These are phyloP conservation scores for Poicephalus gulielmi DNA, from an alignment of 2,113 vertebrate species.

Conservation along the genomic window DNA sequence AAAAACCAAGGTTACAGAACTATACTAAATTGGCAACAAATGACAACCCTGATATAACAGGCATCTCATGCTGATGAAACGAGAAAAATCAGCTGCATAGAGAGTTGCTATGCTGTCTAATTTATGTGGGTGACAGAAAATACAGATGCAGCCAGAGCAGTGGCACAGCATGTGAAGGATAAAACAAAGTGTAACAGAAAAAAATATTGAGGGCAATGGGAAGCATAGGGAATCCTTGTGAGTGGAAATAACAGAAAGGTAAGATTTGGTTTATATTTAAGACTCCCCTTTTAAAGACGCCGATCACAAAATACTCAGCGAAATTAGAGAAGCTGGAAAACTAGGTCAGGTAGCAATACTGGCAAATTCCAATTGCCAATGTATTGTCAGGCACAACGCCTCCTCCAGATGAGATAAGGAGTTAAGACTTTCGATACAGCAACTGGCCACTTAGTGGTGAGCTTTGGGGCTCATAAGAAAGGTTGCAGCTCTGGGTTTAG, in stretches of 20 bases:
- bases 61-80: background rate
- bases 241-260: background rate
- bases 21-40: background rate
- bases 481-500: background rate
- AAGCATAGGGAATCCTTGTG: background rate
- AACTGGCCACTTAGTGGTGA: background rate
- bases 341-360: background rate
- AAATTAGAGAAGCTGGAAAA: background rate
- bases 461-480: background rate
- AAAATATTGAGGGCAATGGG: background rate
- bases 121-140: background rate
- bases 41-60: background rate
- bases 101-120: background rate
- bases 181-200: background rate
- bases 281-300: background rate
- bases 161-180: background rate
- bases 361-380: background rate
- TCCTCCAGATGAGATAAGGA: background rate
- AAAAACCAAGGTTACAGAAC: background rate
- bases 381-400: background rate
- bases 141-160: background rate
- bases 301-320: background rate
- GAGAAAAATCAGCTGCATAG: background rate
- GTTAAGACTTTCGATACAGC: background rate
- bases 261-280: background rate